Evolutionary conservation across 1,140 invertebrate species (phyloP), one percentile per base, ranked within the genome.

Genomic region (Cotesia typhae): DNA sequence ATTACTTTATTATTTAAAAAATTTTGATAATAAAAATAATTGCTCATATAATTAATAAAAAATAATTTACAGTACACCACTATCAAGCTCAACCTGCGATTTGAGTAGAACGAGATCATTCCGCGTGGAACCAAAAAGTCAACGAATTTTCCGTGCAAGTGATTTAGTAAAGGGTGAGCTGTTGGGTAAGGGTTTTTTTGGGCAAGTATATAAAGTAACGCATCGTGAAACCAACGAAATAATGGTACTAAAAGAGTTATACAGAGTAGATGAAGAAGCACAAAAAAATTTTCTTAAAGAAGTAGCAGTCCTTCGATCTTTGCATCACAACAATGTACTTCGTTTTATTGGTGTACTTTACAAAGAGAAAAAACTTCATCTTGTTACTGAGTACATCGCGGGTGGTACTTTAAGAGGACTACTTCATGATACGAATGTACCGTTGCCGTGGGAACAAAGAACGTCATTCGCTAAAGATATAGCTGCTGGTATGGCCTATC

Each of bases 161-260:
- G 96, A 98, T 88, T 85, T 98, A 52, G 91, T 97, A 1, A 92
- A 94, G 87, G 96, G 96, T 38, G 94, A 96, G 83, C 88, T 98
- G 2, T 85, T 98, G 4, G 96, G 96, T 6, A 94, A 95, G 82
- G 96, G 96, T 20, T 98, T 97, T 87, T 98, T 97, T 83, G 96
- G 96, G 1, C 94, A 96, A 84, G 94, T 95, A 12, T 95, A 92
- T 81, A 94, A 96, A 87, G 95, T 97, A 20, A 97, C 94, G 2
- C 96, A 97, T 83, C 90, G 92, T 68, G 92, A 94, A 73, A 97
- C 95, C 0, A 92, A 92, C 68, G 96, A 98, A 87, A 92, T 97
- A 12, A 97, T 98, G 95, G 96, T 98, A 63, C 89, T 98, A 12
- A 98, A 98, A 82, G 96, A 98, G 82, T 88, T 98, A 72, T 96